Percentiles rank a stretch among this genome's conserved stretches.
These are phyloP conservation scores for Lophura swinhoii DNA, from an alignment of 2,797 vertebrate species.

Conservation along the genomic window DNA sequence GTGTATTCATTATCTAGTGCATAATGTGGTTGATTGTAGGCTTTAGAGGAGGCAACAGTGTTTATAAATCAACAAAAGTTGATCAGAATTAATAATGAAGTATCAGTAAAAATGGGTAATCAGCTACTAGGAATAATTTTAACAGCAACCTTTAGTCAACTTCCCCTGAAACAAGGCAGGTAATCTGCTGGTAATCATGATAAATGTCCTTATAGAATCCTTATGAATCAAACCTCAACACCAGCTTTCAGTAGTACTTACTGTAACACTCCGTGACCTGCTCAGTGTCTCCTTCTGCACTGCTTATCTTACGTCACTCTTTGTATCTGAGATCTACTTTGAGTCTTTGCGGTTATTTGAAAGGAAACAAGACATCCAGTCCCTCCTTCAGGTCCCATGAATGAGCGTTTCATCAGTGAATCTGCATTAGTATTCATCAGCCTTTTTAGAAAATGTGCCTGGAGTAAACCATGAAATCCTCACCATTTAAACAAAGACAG, in stretches of 20 bases:
- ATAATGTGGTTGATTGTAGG: constrained; percentile 54
- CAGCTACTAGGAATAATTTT: constrained; percentile 55
- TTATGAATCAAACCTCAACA: constrained; percentile 47
- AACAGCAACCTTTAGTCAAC: constrained; percentile 40
- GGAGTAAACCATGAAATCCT: constrained; percentile 41
- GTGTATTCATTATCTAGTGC: constrained; percentile 50
- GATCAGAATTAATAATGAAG: constrained; percentile 62
- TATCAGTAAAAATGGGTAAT: constrained; percentile 55
- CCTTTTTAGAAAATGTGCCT: background rate
- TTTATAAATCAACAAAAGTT: constrained; percentile 70
- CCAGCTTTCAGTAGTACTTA: constrained; percentile 43
- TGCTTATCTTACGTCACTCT: constrained; percentile 30
- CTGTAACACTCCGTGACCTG: constrained; percentile 9
- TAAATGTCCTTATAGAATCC: constrained; percentile 35
- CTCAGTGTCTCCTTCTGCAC: constrained; percentile 19
- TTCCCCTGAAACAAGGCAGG: constrained; percentile 60
- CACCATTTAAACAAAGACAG: constrained; percentile 22
- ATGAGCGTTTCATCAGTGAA: constrained; percentile 46
- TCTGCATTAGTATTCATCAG: constrained; percentile 32
- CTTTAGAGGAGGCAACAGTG: constrained; percentile 47
- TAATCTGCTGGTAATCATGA: constrained; percentile 63
- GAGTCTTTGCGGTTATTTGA: constrained; percentile 58
- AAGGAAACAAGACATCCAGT: constrained; percentile 42
- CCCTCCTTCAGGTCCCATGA: constrained; percentile 26
- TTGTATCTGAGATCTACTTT: constrained; percentile 55